Evolutionary conservation across 2,113 vertebrate genomes (phyloP), one percentile per base, ranked within the genome.

Genomic region (Rhombomys opimus): DNA sequence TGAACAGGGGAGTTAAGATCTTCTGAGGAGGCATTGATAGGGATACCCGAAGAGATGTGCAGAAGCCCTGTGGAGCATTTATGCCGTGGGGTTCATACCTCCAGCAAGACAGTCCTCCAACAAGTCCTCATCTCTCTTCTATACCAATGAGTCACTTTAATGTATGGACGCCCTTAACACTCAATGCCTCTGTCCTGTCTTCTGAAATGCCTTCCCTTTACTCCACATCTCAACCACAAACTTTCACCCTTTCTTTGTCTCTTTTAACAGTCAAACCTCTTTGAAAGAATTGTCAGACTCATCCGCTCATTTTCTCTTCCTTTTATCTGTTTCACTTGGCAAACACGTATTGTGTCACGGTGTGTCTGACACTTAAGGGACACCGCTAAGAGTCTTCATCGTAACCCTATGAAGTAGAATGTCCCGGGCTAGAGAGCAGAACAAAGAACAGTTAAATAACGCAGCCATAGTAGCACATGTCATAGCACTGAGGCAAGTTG

Each of bases 141-240:
- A 73, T n/a, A 84, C 57, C 75, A 13, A n/a, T 12, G 27, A 73
- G 32, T 81, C 76, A 76, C 78, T 76, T 63, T 78, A 30, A 46
- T 8, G n/a, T 41, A 46, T 46, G 46, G 1, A 75, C 73, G 32
- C 63, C 35, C 27, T 59, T 8, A 0, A 22, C 35, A 50, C 22
- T 77, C 76, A 72, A 54, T 76, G 17, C 12, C 25, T 52, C 84
- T 70, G 59, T 67, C 73, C 59, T 41, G 88, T 86, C 86, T 76
- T 90, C 38, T 93, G 85, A 97, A 90, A 84, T 46, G 68, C 35
- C 14, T 82, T 52, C 78, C 59, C 2, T 63, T 65, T 87, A 57
- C 30, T 57, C 25, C 61, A 52, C 52, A 61, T 89, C 32, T 78
- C 46, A 32, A 17, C 35, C 57, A 75, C 70, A 81, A 38, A 50